Evolutionary conservation across 2,888 invertebrate species (phyloP).

Genomic region (Bugulina stolonifera): DNA sequence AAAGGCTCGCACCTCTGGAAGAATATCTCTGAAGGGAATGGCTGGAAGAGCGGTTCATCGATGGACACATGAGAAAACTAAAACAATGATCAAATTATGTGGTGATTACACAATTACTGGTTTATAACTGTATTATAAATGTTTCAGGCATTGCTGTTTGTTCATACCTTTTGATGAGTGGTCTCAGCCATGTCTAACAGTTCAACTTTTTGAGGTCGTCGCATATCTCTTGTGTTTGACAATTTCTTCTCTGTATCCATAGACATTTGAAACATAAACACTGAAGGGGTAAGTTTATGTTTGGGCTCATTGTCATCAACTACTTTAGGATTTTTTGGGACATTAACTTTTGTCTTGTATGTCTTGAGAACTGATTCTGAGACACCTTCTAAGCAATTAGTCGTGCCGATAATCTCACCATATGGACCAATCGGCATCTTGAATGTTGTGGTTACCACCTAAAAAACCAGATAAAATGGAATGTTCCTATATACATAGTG

Average conservation of each 20-base stretch:
- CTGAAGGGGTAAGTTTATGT: conserved; percentile 49
- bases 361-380: conserved; percentile 38
- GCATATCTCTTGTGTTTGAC: conserved; percentile 51
- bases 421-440: conserved; percentile 47
- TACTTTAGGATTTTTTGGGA: conserved; percentile 52
- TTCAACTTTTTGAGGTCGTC: conserved; percentile 48
- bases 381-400: conserved; percentile 47
- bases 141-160: too few relatives aligned
- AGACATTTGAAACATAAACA: conserved; percentile 51
- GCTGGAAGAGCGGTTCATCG: conserved; percentile 53
- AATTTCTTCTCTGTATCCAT: conserved; percentile 52
- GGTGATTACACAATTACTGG: too few relatives aligned
- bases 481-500: too few relatives aligned
- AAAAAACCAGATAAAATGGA: too few relatives aligned
- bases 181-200: conserved; percentile 53
- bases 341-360: conserved; percentile 50
- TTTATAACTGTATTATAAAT: too few relatives aligned
- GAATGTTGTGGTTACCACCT: background rate
- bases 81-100: too few relatives aligned
- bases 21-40: conserved; percentile 53
- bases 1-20: conserved; percentile 53
- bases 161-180: conserved; percentile 48
- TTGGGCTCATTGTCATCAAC: conserved; percentile 39
- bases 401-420: conserved; percentile 52
- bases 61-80: conserved; percentile 50